Base-by-base conservation (phyloP, 2,888 invertebrate genomes). In the Antitype chi region DNA sequence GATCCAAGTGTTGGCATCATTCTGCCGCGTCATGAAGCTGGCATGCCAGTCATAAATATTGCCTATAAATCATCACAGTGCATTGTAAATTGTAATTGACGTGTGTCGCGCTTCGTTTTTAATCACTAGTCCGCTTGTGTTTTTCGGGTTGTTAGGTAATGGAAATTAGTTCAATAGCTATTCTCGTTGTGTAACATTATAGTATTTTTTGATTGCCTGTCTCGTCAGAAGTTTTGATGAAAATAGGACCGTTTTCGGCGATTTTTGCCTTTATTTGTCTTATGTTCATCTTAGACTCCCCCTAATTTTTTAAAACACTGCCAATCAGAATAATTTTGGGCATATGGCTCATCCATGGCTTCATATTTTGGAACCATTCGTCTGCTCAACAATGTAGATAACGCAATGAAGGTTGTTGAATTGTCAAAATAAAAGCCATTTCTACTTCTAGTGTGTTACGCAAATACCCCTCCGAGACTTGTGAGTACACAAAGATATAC, bases 41-140 rank as follows among this genome's bases (percentile, higher is more conserved):
- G 60, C 55, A 73, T 77, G 70, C 47, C 23, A n/a, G 49, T 76
- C 66, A 57, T 73, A 78, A 78, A 66, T 71, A 69, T 64, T 52
- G 62, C 38, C n/a, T 68, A 52, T 80, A 79, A 74, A 86, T 82
- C 75, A 74, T 83, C 74, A 63, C 73, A 66, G 62, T 69, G 77
- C 74, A 62, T 76, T 76, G 5, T 38, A 38, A 38, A 70, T 79
- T 47, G 3, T 47, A 80, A 80, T 79, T 82, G 73, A 57, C 59
- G 20, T 66, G 60, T 59, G 76, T 74, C 55, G 66, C 70, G 49
- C 8, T 68, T 57, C 73, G 70, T 23, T 82, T 77, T 57, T 70
- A 66, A 57, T 67, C 17, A 70, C 59, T 28, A n/a, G 23, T 71
- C 59, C 63, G 28, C 15, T 38, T 25, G 9, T 25, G 47, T 68